phyloP scores from a whole-genome alignment of 2,113 vertebrate genomes.

The Pangasianodon hypophthalmus region DNA sequence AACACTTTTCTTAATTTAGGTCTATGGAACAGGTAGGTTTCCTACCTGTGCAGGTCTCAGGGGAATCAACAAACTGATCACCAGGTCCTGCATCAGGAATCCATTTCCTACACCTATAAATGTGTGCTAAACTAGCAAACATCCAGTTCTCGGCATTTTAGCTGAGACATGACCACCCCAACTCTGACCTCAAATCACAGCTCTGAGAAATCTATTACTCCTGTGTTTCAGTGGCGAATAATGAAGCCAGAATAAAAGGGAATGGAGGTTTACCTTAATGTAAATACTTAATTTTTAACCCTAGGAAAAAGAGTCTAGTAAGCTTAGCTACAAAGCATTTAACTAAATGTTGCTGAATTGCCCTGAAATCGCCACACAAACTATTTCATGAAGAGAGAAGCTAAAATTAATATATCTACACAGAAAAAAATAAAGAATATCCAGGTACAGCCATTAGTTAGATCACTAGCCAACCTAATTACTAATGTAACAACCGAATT shows the following conservation, averaged over 20 bases:
- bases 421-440: neutral
- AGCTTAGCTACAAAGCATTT: neutral
- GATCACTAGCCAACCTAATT: neutral
- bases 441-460: neutral
- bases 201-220: neutral
- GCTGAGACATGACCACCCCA: neutral
- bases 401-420: neutral
- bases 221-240: neutral
- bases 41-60: neutral
- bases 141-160: neutral
- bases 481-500: neutral
- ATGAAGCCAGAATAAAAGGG: neutral
- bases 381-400: neutral
- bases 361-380: neutral
- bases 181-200: neutral
- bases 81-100: neutral
- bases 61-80: neutral
- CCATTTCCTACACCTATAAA: neutral
- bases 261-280: neutral
- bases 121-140: neutral
- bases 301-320: neutral
- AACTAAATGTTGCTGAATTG: neutral
- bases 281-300: neutral
- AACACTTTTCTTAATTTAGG: neutral
- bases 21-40: neutral